Evolutionary conservation across 30 jellyfish, hydroid and myxozoan species (phyloP), one percentile per base, ranked within the genome.

Genomic region (Nemopilema nomurai): DNA sequence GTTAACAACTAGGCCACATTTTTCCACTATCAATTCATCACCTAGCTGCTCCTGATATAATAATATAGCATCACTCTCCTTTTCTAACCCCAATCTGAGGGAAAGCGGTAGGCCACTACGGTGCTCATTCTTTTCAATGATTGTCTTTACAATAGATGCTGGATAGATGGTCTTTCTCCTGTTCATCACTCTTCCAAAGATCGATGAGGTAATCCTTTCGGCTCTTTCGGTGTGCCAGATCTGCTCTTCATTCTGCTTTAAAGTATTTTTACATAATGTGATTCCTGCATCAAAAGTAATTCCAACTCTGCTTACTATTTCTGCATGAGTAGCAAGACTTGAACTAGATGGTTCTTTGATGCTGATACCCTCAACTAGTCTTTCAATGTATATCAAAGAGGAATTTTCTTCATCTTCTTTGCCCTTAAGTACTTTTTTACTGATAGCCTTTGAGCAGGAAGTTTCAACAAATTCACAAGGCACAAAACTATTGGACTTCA

Each of bases 151-250:
- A 13, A 74, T 73, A 13, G 85, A 65, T 18, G 83, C 74, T 22
- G 93, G 89, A 74, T 73, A 72, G 65, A 84, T 57, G 33, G 74
- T 75, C 62, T 30, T 49, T 50, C 93, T 62, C 51, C 93, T 62
- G 41, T 84, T 84, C 76, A 84, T 72, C 1, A 84, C 77, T 30
- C 30, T 73, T 20, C 93, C 89, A 84, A 84, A 84, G 62, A 24
- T 32, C 26, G 88, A 74, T 75, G 93, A 80, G 28, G 93, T 84
- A 24, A 74, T 28, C 82, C 93, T 0, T 52, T 84, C 73, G 21
- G 81, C 30, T 52, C 89, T 32, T 51, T 84, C 89, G 29, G 24
- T 28, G 53, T 28, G 76, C 93, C 93, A 84, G 69, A 25, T 78
- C n/a, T 6, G 33, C 53, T 30, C 33, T 27, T 62, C 77, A 77